These are phyloP conservation scores for Apostichopus parvimensis DNA, from an alignment of 35 echinoderm and acorn worm genomes.

Conservation along the genomic window DNA sequence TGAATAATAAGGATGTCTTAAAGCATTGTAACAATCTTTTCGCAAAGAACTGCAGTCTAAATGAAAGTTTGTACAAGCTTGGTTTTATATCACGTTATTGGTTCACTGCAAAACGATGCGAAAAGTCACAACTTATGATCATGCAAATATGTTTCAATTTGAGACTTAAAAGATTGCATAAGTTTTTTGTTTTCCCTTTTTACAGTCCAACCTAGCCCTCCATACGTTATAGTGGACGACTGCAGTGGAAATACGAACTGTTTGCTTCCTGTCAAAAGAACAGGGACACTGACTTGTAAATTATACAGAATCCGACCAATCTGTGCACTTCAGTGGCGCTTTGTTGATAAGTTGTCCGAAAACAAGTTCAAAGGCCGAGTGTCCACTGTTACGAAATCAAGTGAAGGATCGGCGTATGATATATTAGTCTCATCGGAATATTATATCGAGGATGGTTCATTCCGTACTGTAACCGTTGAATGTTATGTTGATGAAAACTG, in stretches of 20 bases:
- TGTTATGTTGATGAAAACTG: not conserved
- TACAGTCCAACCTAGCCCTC: not conserved
- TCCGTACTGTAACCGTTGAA: not conserved
- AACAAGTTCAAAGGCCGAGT: not conserved
- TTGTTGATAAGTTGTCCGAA: not conserved
- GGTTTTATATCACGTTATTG: not conserved
- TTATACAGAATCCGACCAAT: not conserved
- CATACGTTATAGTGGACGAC: not conserved
- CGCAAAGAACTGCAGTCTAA: not conserved
- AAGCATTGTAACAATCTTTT: not conserved
- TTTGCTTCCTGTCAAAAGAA: not conserved
- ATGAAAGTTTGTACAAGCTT: not conserved
- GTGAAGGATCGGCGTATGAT: not conserved
- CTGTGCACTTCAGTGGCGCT: not conserved
- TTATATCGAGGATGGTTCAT: not conserved
- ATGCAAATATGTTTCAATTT: not conserved
- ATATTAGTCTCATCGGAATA: not conserved
- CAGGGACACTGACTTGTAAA: not conserved
- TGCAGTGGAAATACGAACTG: not conserved
- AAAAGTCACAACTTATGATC: no score
- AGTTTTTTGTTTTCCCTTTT: not conserved
- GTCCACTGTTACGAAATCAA: not conserved
- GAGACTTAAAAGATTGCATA: not conserved
- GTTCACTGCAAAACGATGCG: no score
- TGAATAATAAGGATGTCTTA: no score